phyloP scores from a whole-genome alignment of 2,113 vertebrate genomes.

The Zeus faber region DNA sequence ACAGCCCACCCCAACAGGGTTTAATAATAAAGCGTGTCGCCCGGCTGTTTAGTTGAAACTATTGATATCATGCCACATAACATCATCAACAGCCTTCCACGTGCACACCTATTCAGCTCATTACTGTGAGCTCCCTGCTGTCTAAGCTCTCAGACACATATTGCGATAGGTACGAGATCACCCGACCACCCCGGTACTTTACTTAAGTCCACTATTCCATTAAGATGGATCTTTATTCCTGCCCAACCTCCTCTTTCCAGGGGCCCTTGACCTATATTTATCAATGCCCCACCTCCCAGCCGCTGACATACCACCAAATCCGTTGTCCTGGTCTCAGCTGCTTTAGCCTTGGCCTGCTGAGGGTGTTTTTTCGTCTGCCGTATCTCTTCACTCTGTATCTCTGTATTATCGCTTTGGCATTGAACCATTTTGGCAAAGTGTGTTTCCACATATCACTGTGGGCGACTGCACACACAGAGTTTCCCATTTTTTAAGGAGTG shows the following conservation, averaged over 20 bases:
- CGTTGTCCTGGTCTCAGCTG: constrained; percentile 21
- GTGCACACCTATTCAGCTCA: constrained; percentile 22
- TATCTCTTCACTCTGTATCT: constrained; percentile 21
- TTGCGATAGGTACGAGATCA: not conserved
- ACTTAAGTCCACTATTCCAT: constrained; percentile 13
- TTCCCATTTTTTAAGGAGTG: no score
- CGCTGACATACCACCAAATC: constrained; percentile 36
- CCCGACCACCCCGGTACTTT: constrained; percentile 21
- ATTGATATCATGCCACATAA: not conserved
- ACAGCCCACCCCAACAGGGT: no score
- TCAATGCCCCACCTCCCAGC: constrained; percentile 26
- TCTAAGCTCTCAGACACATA: not conserved
- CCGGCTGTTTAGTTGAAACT: not conserved
- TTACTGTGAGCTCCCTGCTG: constrained; percentile 8
- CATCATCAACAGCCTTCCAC: not conserved
- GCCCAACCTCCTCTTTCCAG: constrained; percentile 26
- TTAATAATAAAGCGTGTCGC: no score
- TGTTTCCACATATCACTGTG: no score
- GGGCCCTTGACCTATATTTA: constrained; percentile 66
- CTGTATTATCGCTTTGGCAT: constrained; percentile 60
- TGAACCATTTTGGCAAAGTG: constrained; percentile 53
- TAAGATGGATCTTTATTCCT: constrained; percentile 16
- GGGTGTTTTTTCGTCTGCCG: constrained; percentile 57
- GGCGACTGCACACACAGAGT: no score
- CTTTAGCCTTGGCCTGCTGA: constrained; percentile 51